These are phyloP conservation scores for Brachyistius frenatus DNA, from an alignment of 2,113 vertebrate genomes.

Conservation along the genomic window DNA sequence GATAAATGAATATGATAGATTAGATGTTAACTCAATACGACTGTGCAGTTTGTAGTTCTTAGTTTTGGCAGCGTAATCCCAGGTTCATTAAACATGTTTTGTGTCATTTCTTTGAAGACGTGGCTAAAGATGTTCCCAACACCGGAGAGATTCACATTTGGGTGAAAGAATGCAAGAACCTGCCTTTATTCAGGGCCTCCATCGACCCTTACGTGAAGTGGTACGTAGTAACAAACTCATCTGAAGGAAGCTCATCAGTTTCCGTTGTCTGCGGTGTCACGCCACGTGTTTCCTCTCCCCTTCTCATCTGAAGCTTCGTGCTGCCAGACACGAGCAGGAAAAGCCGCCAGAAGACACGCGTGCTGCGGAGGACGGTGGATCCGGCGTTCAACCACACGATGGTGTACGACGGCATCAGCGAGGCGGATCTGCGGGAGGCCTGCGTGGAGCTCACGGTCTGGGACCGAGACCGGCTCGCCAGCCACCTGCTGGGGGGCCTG, in stretches of 20 bases:
- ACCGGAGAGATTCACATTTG: conserved; percentile 96
- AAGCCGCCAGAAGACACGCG: conserved; percentile 95
- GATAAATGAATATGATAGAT: neutral
- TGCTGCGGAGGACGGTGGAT: conserved; percentile 87
- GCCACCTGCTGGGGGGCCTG: conserved; percentile 92
- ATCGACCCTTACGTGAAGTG: conserved; percentile 96
- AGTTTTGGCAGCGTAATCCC: neutral
- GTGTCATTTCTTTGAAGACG: conserved; percentile 28
- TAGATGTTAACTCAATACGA: neutral
- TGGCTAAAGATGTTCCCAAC: conserved; percentile 80
- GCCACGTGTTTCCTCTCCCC: neutral
- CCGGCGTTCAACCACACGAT: conserved; percentile 97
- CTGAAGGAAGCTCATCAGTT: neutral
- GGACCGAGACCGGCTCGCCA: conserved; percentile 92
- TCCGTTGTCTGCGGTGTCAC: neutral
- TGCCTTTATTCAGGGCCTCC: conserved; percentile 87
- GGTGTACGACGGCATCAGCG: conserved; percentile 95
- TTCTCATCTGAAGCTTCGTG: conserved; percentile 84
- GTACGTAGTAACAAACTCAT: conserved; percentile 75
- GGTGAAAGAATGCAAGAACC: conserved; percentile 94
- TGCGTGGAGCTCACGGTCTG: conserved; percentile 96
- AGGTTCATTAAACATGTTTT: neutral
- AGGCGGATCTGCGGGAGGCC: conserved; percentile 90
- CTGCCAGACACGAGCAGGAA: conserved; percentile 96
- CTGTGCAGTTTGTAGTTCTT: too few relatives aligned